Evolutionary conservation across 2,888 invertebrate species (phyloP).

Genomic region (Aleiodes testaceus): DNA sequence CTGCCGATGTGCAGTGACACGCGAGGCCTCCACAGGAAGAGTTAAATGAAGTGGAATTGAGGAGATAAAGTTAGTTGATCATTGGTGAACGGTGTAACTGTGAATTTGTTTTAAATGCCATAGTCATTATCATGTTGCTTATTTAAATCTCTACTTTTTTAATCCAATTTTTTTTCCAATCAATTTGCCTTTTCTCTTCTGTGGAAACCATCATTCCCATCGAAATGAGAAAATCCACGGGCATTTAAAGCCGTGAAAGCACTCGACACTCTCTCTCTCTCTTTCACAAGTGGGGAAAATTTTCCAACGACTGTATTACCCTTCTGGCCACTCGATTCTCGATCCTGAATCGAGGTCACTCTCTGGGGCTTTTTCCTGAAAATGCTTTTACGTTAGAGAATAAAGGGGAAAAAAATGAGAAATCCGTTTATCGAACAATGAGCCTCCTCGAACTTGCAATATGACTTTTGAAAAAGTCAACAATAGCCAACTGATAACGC

Average conservation of each 20-base stretch:
- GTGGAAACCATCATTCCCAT: conserved; percentile 11
- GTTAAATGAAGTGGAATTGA: conserved; percentile 57
- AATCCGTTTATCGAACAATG: conserved; percentile 9
- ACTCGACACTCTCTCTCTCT: conserved; percentile 9
- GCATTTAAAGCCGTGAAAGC: conserved; percentile 38
- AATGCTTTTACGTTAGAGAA: conserved; percentile 7
- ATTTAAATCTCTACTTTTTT: background rate
- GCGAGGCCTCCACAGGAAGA: conserved; percentile 55
- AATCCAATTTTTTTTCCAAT: background rate
- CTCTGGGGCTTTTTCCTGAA: conserved; percentile 11
- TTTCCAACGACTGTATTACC: conserved; percentile 27
- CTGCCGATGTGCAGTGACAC: conserved; percentile 54
- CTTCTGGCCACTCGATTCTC: conserved; percentile 34
- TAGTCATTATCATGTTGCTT: background rate
- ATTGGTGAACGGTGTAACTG: conserved; percentile 35
- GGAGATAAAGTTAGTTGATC: conserved; percentile 50
- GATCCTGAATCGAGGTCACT: conserved; percentile 40
- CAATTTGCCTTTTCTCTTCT: conserved; percentile 1
- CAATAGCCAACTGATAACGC: conserved; percentile 10
- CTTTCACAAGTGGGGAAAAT: conserved; percentile 3
- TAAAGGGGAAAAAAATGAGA: background rate
- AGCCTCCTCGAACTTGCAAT: background rate
- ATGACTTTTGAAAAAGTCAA: background rate
- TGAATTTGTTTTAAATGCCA: conserved; percentile 33
- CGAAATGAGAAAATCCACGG: conserved; percentile 11